These are phyloP conservation scores for Conus ventricosus DNA, from an alignment of 1,140 invertebrate species.

Conservation along the genomic window DNA sequence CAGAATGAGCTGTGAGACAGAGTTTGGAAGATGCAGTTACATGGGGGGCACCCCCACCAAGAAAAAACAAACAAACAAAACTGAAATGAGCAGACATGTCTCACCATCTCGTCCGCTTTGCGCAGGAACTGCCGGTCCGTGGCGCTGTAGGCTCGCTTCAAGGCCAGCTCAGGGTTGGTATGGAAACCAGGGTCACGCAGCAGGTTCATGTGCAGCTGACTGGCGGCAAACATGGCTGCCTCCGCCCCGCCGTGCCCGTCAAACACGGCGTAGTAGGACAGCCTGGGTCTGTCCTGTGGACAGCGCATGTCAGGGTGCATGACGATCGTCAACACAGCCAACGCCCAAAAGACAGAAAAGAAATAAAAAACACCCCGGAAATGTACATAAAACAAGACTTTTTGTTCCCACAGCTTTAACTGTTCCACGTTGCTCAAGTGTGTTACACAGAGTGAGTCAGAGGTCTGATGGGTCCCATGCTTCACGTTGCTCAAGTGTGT, in stretches of 20 bases:
- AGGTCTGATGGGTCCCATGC: no score
- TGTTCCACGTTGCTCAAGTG: no score
- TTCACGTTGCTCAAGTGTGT: no score
- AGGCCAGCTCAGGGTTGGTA: constrained; percentile 52
- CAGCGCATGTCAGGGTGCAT: background rate
- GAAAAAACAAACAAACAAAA: no score
- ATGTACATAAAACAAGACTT: no score
- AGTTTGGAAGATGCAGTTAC: no score
- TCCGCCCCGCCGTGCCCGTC: constrained; percentile 94
- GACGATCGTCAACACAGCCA: no score
- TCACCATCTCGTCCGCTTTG: constrained; percentile 83
- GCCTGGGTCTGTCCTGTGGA: constrained; percentile 74
- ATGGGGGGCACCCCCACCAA: no score
- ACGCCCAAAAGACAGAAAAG: background rate
- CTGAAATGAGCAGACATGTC: background rate
- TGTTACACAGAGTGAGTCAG: no score
- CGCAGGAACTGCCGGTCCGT: constrained; percentile 88
- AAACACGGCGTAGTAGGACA: constrained; percentile 93
- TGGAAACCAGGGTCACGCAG: constrained; percentile 70
- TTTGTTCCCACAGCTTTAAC: no score
- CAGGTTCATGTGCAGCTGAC: constrained; percentile 91
- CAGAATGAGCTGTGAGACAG: no score
- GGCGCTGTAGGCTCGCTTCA: constrained; percentile 87
- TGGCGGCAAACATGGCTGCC: constrained; percentile 89
- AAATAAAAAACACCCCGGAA: no score